Conservation (phyloP, 2,113 vertebrate species). For the Gallinago paraguaiae region DNA sequence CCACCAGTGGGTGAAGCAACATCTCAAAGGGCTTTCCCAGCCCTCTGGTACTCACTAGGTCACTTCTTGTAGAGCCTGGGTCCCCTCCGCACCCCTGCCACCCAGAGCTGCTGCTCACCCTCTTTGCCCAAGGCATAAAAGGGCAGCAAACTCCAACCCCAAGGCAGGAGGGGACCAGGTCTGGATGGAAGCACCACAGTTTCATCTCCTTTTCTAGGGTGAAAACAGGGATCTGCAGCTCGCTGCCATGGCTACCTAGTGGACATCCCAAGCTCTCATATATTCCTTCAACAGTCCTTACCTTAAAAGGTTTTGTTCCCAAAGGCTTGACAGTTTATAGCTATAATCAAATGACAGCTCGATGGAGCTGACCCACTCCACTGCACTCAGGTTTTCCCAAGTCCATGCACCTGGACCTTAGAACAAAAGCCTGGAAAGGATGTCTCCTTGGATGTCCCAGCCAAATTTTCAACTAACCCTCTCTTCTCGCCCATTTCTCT, state of each 20-base stretch:
- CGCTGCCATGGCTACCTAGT: rapidly evolving
- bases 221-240: background rate
- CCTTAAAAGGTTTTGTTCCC: background rate
- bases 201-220: background rate
- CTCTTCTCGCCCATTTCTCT: background rate
- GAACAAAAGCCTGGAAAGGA: background rate
- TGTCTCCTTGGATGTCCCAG: background rate
- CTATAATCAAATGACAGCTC: background rate
- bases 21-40: background rate
- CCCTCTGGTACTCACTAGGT: background rate
- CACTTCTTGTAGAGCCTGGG: background rate
- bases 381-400: background rate
- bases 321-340: background rate
- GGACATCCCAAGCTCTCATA: background rate
- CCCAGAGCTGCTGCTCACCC: background rate
- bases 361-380: background rate
- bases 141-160: background rate
- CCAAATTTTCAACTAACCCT: background rate
- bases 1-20: background rate
- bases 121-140: background rate
- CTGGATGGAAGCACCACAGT: background rate
- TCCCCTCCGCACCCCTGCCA: background rate
- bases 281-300: background rate
- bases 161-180: background rate
- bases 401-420: background rate